Evolutionary conservation across 2,797 vertebrate genomes (phyloP).

Genomic region (Pseudopleuronectes americanus): DNA sequence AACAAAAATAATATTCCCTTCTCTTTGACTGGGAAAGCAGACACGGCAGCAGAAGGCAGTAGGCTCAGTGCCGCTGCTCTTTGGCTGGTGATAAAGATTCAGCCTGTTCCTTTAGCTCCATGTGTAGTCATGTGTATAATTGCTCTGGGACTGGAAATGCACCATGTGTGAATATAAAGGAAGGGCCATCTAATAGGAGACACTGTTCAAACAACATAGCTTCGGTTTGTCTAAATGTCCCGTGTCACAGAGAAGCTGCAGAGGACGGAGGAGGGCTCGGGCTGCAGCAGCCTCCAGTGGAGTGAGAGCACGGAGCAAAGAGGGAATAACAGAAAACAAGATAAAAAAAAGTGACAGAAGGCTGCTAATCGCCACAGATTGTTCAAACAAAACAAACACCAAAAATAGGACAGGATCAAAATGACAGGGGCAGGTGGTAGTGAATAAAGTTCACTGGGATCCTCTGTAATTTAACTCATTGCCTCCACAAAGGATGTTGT

Average conservation of each 20-base stretch:
- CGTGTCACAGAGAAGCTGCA: constrained; percentile 70
- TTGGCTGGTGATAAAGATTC: constrained; percentile 82
- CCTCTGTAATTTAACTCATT: too few relatives aligned
- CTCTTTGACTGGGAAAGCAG: constrained; percentile 79
- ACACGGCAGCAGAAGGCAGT: constrained; percentile 65
- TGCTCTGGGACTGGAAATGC: constrained; percentile 81
- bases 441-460: too few relatives aligned
- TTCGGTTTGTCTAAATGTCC: constrained; percentile 77
- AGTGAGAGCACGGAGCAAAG: constrained; percentile 3
- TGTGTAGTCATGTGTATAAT: constrained; percentile 83
- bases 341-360: constrained; percentile 34
- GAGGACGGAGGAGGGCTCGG: constrained; percentile 58
- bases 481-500: too few relatives aligned
- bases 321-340: constrained; percentile 22
- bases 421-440: neutral
- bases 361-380: constrained; percentile 25
- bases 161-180: constrained; percentile 80
- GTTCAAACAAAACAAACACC: neutral
- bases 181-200: constrained; percentile 78
- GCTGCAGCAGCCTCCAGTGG: constrained; percentile 56
- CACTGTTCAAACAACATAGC: constrained; percentile 79
- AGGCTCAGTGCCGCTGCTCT: constrained; percentile 74
- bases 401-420: neutral
- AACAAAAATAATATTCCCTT: constrained; percentile 76
- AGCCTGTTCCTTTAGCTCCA: constrained; percentile 79